Evolutionary conservation across 2,113 vertebrate species (phyloP), one percentile per base, ranked within the genome.

Genomic region (Piaya cayana): DNA sequence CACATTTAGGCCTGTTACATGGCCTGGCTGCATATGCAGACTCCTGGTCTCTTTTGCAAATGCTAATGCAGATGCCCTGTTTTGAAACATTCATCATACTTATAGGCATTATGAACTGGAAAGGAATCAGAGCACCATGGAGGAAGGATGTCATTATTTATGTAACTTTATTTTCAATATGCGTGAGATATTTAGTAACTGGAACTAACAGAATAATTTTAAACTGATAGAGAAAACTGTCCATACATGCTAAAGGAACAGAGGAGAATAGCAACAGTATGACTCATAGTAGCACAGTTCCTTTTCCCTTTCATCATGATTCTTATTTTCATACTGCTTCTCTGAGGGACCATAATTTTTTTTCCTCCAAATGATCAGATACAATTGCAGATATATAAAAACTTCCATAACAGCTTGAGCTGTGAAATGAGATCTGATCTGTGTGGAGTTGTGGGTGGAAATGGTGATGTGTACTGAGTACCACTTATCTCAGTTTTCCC

Each of bases 261-360:
- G 55, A 95, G 47, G 50, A 84, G 45, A 90, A 87, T 21, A 25
- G 32, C 12, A 78, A 42, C n/a, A 65, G 11, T 50, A 58, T 93
- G 84, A 96, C 43, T 89, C 82, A 29, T 9, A 3, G 13, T 20
- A 78, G 62, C 3, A 2, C 58, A 74, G 63, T 79, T 88, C 34
- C 32, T 71, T 90, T 83, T 64, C 39, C 15, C 25, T 82, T 91
- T 75, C 65, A 43, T 88, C 58, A 43, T 63, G 78, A 55, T 94
- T 92, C 53, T 88, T 92, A 53, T 70, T 95, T 93, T 84, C 70
- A 64, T 90, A 95, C 70, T 81, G 25, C 26, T 84, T 97, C 22
- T 90, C 22, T 87, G 63, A 93, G 91, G 47, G n/a, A 39, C 39
- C 2, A 1, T 87, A 15, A 36, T 39, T 56, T 39, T 56, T 76